Conservation (phyloP, 2,113 vertebrate species). For the Burhinus oedicnemus region DNA sequence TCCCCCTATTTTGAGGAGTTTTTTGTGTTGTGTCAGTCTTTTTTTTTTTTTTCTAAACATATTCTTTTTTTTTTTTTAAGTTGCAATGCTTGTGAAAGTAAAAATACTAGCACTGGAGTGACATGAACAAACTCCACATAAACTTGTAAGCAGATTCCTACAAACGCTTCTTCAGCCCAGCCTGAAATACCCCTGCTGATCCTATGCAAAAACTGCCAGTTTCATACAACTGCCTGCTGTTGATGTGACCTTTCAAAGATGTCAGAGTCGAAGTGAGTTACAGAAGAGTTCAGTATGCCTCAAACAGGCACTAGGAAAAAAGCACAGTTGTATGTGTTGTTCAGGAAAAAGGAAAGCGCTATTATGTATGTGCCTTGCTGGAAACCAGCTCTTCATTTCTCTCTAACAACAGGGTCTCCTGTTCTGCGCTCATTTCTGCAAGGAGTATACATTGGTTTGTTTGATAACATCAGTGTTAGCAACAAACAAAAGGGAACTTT, state of each 20-base stretch:
- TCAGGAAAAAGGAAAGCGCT: not conserved
- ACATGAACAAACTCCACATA: not conserved
- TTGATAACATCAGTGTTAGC: not conserved
- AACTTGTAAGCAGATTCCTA: not conserved
- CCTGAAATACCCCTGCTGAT: slow-evolving; percentile 38
- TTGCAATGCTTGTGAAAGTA: not conserved
- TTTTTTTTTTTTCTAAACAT: not conserved
- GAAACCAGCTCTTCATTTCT: slow-evolving; percentile 31
- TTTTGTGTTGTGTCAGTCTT: not conserved
- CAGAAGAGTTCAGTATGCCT: slow-evolving; percentile 18
- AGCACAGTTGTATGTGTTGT: not conserved
- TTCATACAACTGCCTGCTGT: slow-evolving; percentile 39
- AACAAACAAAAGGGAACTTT: not conserved
- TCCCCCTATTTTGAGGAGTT: not conserved
- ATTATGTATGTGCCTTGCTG: not conserved
- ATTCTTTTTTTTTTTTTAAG: not conserved
- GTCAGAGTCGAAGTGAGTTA: slow-evolving; percentile 4
- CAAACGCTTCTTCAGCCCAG: not conserved
- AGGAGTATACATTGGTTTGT: not conserved
- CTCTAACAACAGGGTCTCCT: slow-evolving; percentile 12
- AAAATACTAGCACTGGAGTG: not conserved
- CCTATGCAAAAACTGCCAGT: slow-evolving; percentile 9
- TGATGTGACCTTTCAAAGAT: slow-evolving; percentile 48
- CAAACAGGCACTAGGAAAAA: slow-evolving; percentile 25
- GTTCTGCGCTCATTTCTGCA: not conserved